phyloP scores from a whole-genome alignment of 2,888 invertebrate species.

The Phania funesta region DNA sequence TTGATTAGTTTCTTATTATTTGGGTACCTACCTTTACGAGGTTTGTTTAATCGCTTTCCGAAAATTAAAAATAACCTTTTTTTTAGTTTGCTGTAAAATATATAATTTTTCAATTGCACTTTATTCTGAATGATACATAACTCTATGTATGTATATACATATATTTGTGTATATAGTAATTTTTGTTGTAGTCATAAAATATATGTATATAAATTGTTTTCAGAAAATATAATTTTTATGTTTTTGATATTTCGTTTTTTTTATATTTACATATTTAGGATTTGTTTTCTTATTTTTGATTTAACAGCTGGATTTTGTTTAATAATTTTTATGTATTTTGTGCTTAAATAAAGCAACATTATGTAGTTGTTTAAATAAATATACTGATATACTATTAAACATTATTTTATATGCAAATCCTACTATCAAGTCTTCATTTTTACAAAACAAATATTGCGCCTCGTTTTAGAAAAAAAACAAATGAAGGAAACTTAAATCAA shows the following conservation, averaged over 20 bases:
- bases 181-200: slow-evolving; percentile 39
- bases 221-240: slow-evolving; percentile 39
- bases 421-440: slow-evolving; percentile 53
- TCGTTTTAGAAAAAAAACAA: slow-evolving; percentile 62
- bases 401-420: slow-evolving; percentile 44
- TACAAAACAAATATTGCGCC: slow-evolving; percentile 66
- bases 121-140: slow-evolving; percentile 57
- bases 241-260: background rate
- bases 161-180: slow-evolving; percentile 38
- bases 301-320: slow-evolving; percentile 16
- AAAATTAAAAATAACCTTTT: background rate
- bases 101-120: slow-evolving; percentile 66
- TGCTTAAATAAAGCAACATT: slow-evolving; percentile 29
- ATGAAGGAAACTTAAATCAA: slow-evolving; percentile 31
- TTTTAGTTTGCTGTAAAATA: slow-evolving; percentile 59
- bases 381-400: slow-evolving; percentile 21
- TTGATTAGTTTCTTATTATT: no score
- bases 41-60: background rate
- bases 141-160: slow-evolving; percentile 32
- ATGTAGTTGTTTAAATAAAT: slow-evolving; percentile 45
- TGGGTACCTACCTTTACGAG: background rate
- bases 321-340: background rate
- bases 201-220: slow-evolving; percentile 6
- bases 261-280: slow-evolving; percentile 16
- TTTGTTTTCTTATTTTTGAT: slow-evolving; percentile 6